Conservation (phyloP, 2,888 invertebrate genomes). For the Ashinkailepas kermadecensis region DNA sequence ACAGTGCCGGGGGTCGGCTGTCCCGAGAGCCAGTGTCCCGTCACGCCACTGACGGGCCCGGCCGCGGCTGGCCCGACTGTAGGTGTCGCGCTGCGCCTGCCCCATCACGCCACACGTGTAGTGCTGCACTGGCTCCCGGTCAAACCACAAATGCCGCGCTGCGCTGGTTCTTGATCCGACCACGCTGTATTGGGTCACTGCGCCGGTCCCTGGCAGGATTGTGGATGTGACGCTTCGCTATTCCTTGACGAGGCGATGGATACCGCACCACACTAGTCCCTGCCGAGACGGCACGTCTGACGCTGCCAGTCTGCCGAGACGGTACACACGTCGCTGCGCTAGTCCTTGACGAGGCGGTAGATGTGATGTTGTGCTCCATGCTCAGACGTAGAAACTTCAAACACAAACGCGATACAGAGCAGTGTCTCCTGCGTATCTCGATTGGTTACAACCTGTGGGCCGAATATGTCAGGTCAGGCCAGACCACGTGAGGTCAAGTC, state of each 20-base stretch:
- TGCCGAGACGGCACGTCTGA: too few relatives aligned
- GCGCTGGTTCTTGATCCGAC: too few relatives aligned
- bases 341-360: slow-evolving; percentile 94
- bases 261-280: too few relatives aligned
- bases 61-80: too few relatives aligned
- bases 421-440: slow-evolving; percentile 96
- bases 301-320: too few relatives aligned
- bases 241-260: slow-evolving; percentile 45
- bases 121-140: too few relatives aligned
- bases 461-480: neutral
- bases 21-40: too few relatives aligned
- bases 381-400: slow-evolving; percentile 97
- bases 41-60: too few relatives aligned
- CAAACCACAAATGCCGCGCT: too few relatives aligned
- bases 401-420: slow-evolving; percentile 95
- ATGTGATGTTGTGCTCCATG: slow-evolving; percentile 98
- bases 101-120: too few relatives aligned
- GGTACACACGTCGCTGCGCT: slow-evolving; percentile 36
- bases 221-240: slow-evolving; percentile 99
- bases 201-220: slow-evolving; percentile 84
- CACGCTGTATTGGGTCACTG: neutral
- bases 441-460: slow-evolving; percentile 87
- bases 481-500: too few relatives aligned
- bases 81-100: too few relatives aligned
- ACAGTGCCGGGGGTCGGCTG: neutral